Evolutionary conservation across 2,113 vertebrate genomes (phyloP).

Genomic region (Epinephelus lanceolatus): DNA sequence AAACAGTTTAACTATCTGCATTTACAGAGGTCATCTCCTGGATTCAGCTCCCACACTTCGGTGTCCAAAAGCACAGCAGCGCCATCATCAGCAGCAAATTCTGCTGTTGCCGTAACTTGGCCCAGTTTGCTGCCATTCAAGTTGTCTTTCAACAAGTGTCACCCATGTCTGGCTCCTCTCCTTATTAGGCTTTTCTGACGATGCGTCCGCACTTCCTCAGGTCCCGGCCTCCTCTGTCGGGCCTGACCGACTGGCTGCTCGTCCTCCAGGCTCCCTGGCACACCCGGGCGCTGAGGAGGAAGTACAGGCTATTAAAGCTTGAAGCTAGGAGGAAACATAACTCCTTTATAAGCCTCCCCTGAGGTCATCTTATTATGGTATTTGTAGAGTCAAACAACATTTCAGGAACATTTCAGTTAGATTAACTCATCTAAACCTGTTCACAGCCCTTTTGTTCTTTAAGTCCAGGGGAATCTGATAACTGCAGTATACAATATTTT

Average conservation of each 20-base stretch:
- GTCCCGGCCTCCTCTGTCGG: conserved; percentile 76
- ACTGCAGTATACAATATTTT: neutral
- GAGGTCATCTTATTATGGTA: neutral
- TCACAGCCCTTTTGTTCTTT: neutral
- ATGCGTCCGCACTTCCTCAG: conserved; percentile 87
- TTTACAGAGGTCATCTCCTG: neutral
- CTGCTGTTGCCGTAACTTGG: neutral
- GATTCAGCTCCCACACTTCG: neutral
- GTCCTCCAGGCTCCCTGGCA: conserved; percentile 73
- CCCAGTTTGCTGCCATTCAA: neutral
- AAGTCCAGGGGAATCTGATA: neutral
- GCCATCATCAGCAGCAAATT: neutral
- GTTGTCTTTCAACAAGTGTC: neutral
- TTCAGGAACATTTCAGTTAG: neutral
- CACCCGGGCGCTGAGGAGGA: conserved; percentile 60
- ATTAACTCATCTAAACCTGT: neutral
- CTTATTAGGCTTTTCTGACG: conserved; percentile 85
- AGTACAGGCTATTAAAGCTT: neutral
- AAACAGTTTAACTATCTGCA: neutral
- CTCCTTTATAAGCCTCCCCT: neutral
- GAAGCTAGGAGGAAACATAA: neutral
- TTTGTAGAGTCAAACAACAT: neutral
- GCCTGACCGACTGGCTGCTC: conserved; percentile 73
- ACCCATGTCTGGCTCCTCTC: neutral
- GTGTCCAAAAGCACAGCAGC: neutral